A percentile compares a stretch with the other conserved stretches of the same genome.
Evolutionary conservation across 2,113 vertebrate genomes (phyloP).

Genomic region (Vidua macroura): DNA sequence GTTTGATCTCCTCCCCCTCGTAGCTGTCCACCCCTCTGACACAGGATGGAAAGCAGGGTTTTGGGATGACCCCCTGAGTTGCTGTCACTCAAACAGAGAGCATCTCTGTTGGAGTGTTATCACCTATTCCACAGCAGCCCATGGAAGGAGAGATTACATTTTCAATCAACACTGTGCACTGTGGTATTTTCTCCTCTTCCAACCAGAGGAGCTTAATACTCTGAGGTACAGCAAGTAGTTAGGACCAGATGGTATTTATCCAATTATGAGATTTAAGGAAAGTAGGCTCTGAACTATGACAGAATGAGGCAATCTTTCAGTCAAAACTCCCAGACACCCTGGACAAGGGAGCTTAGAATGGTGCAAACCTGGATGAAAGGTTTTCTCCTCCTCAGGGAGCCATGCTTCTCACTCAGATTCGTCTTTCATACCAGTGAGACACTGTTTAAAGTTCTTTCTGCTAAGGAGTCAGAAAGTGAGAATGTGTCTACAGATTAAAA

Average conservation of each 20-base stretch:
- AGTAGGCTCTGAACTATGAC: background rate
- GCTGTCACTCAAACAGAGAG: background rate
- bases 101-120: background rate
- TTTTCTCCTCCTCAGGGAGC: background rate
- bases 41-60: background rate
- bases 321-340: background rate
- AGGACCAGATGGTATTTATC: background rate
- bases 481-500: background rate
- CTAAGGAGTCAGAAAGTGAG: background rate
- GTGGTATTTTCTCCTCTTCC: background rate
- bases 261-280: background rate
- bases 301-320: background rate
- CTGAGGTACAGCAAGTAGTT: background rate
- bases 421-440: background rate
- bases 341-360: background rate
- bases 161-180: background rate
- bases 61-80: background rate
- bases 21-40: background rate
- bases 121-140: background rate
- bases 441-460: background rate
- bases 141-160: background rate
- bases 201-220: background rate
- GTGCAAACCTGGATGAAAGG: background rate
- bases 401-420: background rate
- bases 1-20: background rate